A percentile compares a stretch with the other conserved stretches of the same genome.
Evolutionary conservation across 2,113 vertebrate species (phyloP).

Genomic region (Seriola rivoliana): DNA sequence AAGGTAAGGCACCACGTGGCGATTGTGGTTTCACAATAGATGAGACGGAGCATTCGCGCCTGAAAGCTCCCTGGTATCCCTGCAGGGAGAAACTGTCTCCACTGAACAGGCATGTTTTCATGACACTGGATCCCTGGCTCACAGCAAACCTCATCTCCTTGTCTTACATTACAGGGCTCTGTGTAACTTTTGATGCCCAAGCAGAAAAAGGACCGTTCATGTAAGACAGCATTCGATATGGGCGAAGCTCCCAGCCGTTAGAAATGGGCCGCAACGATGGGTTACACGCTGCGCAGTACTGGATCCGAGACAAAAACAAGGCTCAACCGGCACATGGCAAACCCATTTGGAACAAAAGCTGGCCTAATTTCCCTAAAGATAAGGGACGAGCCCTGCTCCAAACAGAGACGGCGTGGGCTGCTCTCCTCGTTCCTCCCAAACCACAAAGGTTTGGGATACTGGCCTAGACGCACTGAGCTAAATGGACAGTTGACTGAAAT

Average conservation of each 20-base stretch:
- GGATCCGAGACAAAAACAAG: slow-evolving; percentile 51
- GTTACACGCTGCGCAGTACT: slow-evolving; percentile 41
- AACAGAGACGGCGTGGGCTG: background rate
- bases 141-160: slow-evolving; percentile 29
- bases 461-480: slow-evolving; percentile 26
- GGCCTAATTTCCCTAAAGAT: slow-evolving; percentile 64
- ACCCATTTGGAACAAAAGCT: slow-evolving; percentile 62
- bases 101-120: slow-evolving; percentile 55
- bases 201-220: slow-evolving; percentile 21
- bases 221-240: slow-evolving; percentile 47
- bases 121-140: slow-evolving; percentile 40
- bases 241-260: slow-evolving; percentile 37
- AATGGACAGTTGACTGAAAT: slow-evolving; percentile 70
- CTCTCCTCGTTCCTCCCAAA: slow-evolving; percentile 24
- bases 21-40: slow-evolving; percentile 65
- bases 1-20: slow-evolving; percentile 68
- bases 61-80: slow-evolving; percentile 47
- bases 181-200: slow-evolving; percentile 6
- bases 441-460: slow-evolving; percentile 49
- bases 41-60: slow-evolving; percentile 42
- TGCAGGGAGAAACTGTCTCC: slow-evolving; percentile 63
- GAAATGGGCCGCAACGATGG: slow-evolving; percentile 42
- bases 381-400: slow-evolving; percentile 18
- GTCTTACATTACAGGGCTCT: slow-evolving; percentile 15
- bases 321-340: slow-evolving; percentile 51